Percentiles rank a stretch among this genome's conserved stretches.
Conservation (phyloP, 2,888 invertebrate species). For the Mactromeris polynyma region DNA sequence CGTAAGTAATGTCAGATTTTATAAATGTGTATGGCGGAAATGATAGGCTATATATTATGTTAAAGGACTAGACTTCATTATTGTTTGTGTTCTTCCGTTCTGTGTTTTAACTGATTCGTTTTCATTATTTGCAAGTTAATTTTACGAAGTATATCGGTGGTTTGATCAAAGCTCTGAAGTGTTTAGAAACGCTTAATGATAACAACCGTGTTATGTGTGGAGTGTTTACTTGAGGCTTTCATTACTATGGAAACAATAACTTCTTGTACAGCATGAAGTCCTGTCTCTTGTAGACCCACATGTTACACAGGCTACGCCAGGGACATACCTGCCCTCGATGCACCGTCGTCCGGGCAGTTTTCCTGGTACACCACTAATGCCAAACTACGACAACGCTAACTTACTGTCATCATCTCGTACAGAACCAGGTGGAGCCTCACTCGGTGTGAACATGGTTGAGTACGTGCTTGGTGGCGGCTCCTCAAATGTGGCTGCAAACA, state of each 20-base stretch:
- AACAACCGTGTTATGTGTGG: not conserved
- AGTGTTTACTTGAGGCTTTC: not conserved
- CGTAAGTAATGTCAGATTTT: too few relatives aligned
- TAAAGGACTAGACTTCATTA: too few relatives aligned
- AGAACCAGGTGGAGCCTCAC: slow-evolving; percentile 89
- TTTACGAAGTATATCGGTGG: not conserved
- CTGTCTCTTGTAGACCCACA: slow-evolving; percentile 57
- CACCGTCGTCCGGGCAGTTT: slow-evolving; percentile 59
- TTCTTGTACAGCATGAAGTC: not conserved
- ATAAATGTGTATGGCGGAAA: too few relatives aligned
- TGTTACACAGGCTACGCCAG: slow-evolving; percentile 35
- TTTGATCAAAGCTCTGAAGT: not conserved
- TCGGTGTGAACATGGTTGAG: slow-evolving; percentile 99
- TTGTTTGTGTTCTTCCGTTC: too few relatives aligned
- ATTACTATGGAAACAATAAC: not conserved
- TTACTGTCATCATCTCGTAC: slow-evolving; percentile 44
- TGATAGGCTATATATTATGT: too few relatives aligned
- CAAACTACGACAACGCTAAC: slow-evolving; percentile 54
- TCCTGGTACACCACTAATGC: slow-evolving; percentile 54
- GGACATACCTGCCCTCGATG: slow-evolving; percentile 32
- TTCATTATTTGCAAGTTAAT: not conserved
- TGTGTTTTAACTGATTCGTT: not conserved
- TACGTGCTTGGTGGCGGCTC: slow-evolving; percentile 95
- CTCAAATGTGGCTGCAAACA: slow-evolving; percentile 89
- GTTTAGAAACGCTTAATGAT: not conserved